Evolutionary conservation across 2,797 vertebrate species (phyloP), one percentile per base, ranked within the genome.

Genomic region (Acipenser transmontanus): DNA sequence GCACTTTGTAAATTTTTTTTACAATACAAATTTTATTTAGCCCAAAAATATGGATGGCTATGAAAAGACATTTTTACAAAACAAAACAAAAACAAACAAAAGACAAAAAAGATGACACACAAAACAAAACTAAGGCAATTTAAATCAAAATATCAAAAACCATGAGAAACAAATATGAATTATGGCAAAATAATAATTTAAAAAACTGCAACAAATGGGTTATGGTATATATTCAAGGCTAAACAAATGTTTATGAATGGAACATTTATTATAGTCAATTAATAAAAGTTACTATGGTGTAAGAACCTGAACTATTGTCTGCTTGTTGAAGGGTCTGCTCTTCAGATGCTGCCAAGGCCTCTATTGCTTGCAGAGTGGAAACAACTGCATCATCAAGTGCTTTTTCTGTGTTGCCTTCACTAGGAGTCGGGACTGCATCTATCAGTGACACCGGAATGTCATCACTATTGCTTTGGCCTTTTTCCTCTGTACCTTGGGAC

Each of bases 231-330:
- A 81, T 82, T 80, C 82, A 72, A 75, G 80, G 83, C 71, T 82
- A 88, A 88, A 87, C 79, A 86, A 85, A 81, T 82, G 80, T 73
- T 78, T 81, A 87, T 85, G 89, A 88, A 89, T 88, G 88, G 74
- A 85, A 86, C 83, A 82, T 76, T 57, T 82, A 82, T 80, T 82
- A 74, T 75, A 81, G 83, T 93, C 91, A 98, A 88, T 96, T 93
- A 84, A 98, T 99, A 88, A 99, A 98, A 0, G 96, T 98, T 91
- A 97, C 94, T 87, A 98, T 96, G 81, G 93, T 91, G 85, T 93
- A 97, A 94, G 95, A 92, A 99, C 97, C 97, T 98, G 96, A 94
- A 92, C 91, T 96, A 85, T 91, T 95, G 91, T 93, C 94, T 62
- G 93, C 93, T 84, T 96, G 94, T 12, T 80, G 81, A 7, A 86